Percentiles rank a stretch among this genome's conserved stretches.
These are phyloP conservation scores for Mimas tiliae DNA, from an alignment of 2,888 invertebrate species.

Conservation along the genomic window DNA sequence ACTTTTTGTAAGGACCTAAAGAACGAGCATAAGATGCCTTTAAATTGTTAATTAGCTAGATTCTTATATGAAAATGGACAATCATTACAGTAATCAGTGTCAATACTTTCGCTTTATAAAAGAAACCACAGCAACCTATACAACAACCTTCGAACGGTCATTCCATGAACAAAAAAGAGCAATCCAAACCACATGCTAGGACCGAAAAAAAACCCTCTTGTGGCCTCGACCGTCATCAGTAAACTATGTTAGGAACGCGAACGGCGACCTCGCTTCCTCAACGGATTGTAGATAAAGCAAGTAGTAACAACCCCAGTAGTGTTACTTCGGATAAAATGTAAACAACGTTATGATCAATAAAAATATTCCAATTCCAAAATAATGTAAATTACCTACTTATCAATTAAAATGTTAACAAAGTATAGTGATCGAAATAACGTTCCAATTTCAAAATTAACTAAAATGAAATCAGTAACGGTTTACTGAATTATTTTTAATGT, in stretches of 20 bases:
- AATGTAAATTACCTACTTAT: too few species aligned
- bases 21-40: background rate
- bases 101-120: background rate
- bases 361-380: background rate
- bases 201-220: background rate
- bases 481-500: background rate
- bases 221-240: slow-evolving; percentile 38
- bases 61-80: too few species aligned
- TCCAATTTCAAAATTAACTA: background rate
- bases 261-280: slow-evolving; percentile 40
- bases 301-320: slow-evolving; percentile 46
- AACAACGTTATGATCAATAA: background rate
- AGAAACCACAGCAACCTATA: background rate
- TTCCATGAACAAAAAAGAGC: background rate
- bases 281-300: slow-evolving; percentile 63
- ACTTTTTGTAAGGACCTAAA: background rate
- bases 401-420: too few species aligned
- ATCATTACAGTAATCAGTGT: too few species aligned
- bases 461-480: background rate
- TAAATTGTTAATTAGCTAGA: background rate
- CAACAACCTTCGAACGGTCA: background rate
- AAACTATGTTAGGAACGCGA: slow-evolving; percentile 46
- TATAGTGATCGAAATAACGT: background rate
- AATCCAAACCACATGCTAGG: background rate
- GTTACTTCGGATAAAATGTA: background rate